Percentiles rank a stretch among this genome's conserved stretches.
phyloP scores from a whole-genome alignment of 2,113 vertebrate species.

The Tachysurus fulvidraco region DNA sequence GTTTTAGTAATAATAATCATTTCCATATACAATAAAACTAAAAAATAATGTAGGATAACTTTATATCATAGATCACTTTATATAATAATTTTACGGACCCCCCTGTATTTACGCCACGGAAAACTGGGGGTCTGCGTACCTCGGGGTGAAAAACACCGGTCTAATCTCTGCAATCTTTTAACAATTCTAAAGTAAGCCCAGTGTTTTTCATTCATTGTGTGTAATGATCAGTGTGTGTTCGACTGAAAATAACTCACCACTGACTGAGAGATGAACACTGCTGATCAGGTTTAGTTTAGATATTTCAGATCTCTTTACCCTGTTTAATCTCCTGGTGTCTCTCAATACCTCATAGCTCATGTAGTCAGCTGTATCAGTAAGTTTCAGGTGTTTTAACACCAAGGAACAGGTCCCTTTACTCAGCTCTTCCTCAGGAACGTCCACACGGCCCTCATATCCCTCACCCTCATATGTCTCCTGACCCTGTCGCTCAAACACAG shows the following conservation, averaged over 20 bases:
- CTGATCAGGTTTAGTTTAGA: background rate
- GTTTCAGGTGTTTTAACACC: background rate
- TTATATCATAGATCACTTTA: too few species aligned
- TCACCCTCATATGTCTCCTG: background rate
- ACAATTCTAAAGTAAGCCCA: too few species aligned
- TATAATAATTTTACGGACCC: too few species aligned
- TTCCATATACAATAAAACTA: too few species aligned
- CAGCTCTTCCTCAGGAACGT: background rate
- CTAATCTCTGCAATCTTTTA: too few species aligned
- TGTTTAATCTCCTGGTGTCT: background rate
- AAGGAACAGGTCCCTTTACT: background rate
- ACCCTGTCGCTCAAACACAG: background rate
- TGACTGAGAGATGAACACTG: background rate
- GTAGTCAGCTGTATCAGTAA: background rate
- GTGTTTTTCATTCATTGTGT: too few species aligned
- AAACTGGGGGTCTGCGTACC: too few species aligned
- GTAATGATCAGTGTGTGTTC: background rate
- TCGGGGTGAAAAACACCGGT: too few species aligned
- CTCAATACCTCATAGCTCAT: background rate
- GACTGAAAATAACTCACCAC: background rate
- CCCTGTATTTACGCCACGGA: too few species aligned
- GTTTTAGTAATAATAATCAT: too few species aligned
- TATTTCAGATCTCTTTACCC: too few species aligned
- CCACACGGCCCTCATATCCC: background rate
- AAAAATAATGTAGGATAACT: too few species aligned